phyloP scores from a whole-genome alignment of 2,888 invertebrate species.

The Antheraea yamamai region DNA sequence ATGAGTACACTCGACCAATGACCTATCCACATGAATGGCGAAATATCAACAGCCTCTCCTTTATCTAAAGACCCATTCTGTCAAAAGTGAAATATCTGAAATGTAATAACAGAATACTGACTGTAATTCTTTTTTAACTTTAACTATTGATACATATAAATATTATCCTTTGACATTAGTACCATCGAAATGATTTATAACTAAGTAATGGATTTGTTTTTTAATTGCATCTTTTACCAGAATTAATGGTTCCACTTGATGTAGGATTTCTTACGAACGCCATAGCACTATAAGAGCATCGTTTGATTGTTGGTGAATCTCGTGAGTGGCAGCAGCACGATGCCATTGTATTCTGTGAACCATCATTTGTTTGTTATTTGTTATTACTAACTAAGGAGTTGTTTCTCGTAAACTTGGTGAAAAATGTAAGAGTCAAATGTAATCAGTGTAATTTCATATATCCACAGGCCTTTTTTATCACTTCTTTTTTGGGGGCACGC shows the following conservation, averaged over 20 bases:
- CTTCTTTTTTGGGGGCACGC: too few relatives aligned
- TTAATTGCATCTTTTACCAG: conserved; percentile 48
- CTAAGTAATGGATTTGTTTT: background rate
- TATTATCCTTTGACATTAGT: background rate
- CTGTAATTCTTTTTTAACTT: too few relatives aligned
- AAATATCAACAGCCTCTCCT: too few relatives aligned
- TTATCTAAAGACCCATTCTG: too few relatives aligned
- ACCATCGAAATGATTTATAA: background rate
- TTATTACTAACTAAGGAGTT: background rate
- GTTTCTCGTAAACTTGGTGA: background rate
- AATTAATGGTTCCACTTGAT: conserved; percentile 64
- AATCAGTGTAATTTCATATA: background rate
- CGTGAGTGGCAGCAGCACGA: conserved; percentile 63
- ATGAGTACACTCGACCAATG: too few relatives aligned
- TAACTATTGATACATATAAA: too few relatives aligned
- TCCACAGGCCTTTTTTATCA: too few relatives aligned
- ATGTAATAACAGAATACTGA: too few relatives aligned
- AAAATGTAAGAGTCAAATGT: background rate
- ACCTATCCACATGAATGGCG: too few relatives aligned
- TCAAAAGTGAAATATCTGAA: too few relatives aligned
- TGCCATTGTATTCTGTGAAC: conserved; percentile 82
- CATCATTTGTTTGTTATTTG: background rate
- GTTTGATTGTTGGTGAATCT: conserved; percentile 49
- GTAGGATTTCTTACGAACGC: conserved; percentile 77
- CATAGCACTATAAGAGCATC: conserved; percentile 83